Evolutionary conservation across 2,113 vertebrate species (phyloP).

Genomic region (Myiagra hebetior): DNA sequence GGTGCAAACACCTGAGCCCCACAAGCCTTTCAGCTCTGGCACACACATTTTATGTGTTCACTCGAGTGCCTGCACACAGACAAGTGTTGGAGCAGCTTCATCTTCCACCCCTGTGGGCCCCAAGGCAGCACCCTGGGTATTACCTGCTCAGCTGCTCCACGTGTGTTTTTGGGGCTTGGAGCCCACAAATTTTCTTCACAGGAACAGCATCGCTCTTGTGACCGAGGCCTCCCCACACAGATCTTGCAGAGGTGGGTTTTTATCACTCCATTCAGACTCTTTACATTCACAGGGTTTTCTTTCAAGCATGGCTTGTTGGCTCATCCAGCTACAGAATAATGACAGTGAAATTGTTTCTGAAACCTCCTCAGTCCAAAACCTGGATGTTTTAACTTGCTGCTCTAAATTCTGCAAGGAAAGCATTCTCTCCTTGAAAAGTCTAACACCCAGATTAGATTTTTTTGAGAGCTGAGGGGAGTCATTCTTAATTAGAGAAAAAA

Average conservation of each 20-base stretch:
- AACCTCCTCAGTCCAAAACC: neutral
- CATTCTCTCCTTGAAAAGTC: neutral
- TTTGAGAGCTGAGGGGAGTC: neutral
- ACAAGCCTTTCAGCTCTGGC: neutral
- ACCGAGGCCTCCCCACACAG: neutral
- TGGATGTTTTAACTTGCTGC: neutral
- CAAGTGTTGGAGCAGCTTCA: neutral
- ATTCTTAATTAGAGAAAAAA: neutral
- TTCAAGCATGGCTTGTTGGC: neutral
- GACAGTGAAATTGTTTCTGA: neutral
- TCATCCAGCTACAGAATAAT: neutral
- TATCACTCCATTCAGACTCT: neutral
- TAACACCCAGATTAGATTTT: neutral
- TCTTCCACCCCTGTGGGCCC: neutral
- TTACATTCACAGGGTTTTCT: neutral
- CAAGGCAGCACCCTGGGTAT: neutral
- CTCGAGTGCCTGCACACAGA: neutral
- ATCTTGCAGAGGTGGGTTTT: neutral
- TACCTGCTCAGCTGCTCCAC: neutral
- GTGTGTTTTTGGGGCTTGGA: neutral
- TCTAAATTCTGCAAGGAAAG: neutral
- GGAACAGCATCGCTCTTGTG: neutral
- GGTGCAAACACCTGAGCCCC: neutral
- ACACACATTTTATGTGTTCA: neutral
- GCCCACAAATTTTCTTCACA: neutral